Conservation (phyloP, 1,140 invertebrate genomes). For the Ceratosolen solmsi region DNA sequence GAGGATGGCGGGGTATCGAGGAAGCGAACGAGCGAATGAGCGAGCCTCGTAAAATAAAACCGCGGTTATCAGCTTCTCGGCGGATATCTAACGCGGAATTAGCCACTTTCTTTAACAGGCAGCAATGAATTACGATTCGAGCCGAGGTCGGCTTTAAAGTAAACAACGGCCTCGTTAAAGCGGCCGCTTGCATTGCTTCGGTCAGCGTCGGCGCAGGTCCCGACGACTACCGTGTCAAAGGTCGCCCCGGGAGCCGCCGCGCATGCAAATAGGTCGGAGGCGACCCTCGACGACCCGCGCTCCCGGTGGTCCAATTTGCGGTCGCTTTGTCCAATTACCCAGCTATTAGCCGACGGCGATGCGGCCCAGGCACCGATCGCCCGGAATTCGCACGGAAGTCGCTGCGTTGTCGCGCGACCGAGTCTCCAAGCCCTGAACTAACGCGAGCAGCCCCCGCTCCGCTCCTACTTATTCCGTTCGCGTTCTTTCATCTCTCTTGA, state of each 20-base stretch:
- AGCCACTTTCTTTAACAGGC: neutral
- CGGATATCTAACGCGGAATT: neutral
- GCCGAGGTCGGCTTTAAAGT: neutral
- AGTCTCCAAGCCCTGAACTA: no score
- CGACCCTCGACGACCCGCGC: conserved; percentile 49
- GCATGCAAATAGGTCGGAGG: conserved; percentile 38
- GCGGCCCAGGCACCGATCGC: neutral
- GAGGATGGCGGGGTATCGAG: neutral
- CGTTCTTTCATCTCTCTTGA: no score
- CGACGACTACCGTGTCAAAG: neutral
- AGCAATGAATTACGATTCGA: neutral
- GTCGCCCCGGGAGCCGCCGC: neutral
- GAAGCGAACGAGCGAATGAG: neutral
- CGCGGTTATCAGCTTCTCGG: neutral
- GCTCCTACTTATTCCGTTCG: neutral
- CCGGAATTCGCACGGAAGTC: conserved; percentile 45
- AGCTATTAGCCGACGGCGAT: conserved; percentile 60
- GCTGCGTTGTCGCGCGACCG: conserved; percentile 26
- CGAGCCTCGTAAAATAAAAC: neutral
- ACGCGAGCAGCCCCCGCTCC: no score
- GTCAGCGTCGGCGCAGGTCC: no score
- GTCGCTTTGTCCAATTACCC: conserved; percentile 65
- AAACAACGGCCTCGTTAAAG: neutral
- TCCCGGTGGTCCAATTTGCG: conserved; percentile 66
- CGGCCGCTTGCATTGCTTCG: no score